Conservation (phyloP, 2,888 invertebrate genomes). For the Crioceris asparagi region DNA sequence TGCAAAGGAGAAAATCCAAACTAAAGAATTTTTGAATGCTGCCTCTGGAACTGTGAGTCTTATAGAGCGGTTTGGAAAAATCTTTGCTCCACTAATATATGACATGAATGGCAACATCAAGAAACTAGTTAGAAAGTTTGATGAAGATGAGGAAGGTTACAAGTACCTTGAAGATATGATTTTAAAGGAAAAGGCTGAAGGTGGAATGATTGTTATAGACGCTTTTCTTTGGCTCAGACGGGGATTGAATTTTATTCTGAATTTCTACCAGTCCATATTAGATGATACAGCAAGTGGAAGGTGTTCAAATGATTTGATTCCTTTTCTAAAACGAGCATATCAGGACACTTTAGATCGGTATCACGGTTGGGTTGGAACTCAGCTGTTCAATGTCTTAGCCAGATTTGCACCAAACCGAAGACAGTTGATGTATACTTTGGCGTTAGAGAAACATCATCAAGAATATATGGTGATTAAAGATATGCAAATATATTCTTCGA, state of each 20-base stretch:
- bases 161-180: constrained; percentile 60
- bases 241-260: constrained; percentile 51
- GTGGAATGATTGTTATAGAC: constrained; percentile 45
- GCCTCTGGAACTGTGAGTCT: constrained; percentile 20
- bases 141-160: constrained; percentile 41
- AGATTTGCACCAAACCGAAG: constrained; percentile 27
- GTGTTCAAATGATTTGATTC: constrained; percentile 47
- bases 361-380: constrained; percentile 67
- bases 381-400: constrained; percentile 50
- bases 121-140: constrained; percentile 52
- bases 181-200: constrained; percentile 45
- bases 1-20: constrained; percentile 20
- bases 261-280: constrained; percentile 47
- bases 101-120: constrained; percentile 70
- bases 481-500: constrained; percentile 41
- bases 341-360: constrained; percentile 58
- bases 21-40: constrained; percentile 25
- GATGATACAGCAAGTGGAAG: constrained; percentile 38
- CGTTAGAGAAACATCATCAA: constrained; percentile 24
- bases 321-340: constrained; percentile 55
- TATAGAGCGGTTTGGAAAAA: constrained; percentile 60
- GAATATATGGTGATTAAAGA: constrained; percentile 34
- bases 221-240: constrained; percentile 67
- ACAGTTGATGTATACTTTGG: constrained; percentile 24
- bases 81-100: constrained; percentile 61